Base-by-base conservation (phyloP, 92 coral and sea anemone species). In the Zoanthus solanderi region DNA sequence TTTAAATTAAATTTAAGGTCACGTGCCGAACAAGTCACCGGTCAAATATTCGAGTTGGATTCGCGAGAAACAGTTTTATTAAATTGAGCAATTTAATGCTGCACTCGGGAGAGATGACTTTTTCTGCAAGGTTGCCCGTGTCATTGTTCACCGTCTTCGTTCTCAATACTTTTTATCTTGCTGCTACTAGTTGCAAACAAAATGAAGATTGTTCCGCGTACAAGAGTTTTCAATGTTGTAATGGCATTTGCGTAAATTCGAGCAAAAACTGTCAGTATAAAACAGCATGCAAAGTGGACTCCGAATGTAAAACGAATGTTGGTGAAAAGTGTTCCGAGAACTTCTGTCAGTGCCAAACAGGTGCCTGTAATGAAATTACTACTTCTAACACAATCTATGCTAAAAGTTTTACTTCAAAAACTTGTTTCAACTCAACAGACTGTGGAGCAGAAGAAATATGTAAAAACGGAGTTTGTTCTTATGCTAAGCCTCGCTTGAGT, bases 321-420 rank as follows among this genome's bases (percentile, higher is more conserved):
- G 85, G 85, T 2, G 76, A 81, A 81, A 66, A 28, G 11, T 81
- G 85, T 13, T 44, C 28, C n/a, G 37, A 56, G 23, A 66, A 65
- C 45, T 47, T 65, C 8, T 81, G 85, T n/a, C 85, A 81, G 57
- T 81, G 85, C 75, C n/a, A 81, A 81, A 30, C 47, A 63, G 85
- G 85, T 2, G 14, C 13, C 31, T 81, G 85, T 46, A 13, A 23
- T 14, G 34, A 67, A 46, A 46, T 56, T 13, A 47, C 52, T 0
- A 47, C 47, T 30, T 9, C 34, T 4, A 15, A 2, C 6, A 28
- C 61, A 46, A 75, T 47, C 0, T 11, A 2, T 23, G 75, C 85
- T 0, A 81, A 75, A 44, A 81, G 75, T 81, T 46, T 34, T 7
- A 8, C 12, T 30, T 14, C 75, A 18, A 46, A 9, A 46, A 15